Percentiles rank a stretch among this genome's conserved stretches.
These are phyloP conservation scores for Otus sunia DNA, from an alignment of 2,113 vertebrate genomes.

Conservation along the genomic window DNA sequence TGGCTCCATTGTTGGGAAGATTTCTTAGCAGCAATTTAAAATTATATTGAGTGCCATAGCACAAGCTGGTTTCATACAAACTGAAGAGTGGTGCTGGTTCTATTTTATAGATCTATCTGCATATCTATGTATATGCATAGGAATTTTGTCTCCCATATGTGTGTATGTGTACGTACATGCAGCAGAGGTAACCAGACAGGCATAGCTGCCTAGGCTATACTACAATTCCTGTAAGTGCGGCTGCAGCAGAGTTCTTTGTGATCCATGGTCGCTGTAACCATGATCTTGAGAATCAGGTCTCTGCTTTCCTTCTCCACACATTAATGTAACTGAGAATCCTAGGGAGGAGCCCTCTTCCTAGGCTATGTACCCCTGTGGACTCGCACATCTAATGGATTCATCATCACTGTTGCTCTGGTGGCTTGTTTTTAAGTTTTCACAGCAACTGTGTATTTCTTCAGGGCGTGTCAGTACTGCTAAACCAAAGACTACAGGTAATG, in stretches of 20 bases:
- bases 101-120: not conserved
- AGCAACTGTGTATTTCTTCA: not conserved
- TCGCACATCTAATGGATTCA: not conserved
- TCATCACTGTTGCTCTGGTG: accelerated
- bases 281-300: not conserved
- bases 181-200: not conserved
- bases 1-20: not conserved
- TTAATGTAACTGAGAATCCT: not conserved
- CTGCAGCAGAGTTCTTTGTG: not conserved
- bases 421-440: not conserved
- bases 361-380: not conserved
- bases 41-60: not conserved
- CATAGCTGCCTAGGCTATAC: not conserved
- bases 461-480: not conserved
- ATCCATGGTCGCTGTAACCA: not conserved
- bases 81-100: not conserved
- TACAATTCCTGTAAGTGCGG: not conserved
- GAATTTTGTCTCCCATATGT: not conserved
- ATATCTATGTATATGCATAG: no score
- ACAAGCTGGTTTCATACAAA: not conserved
- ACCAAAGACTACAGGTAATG: not conserved
- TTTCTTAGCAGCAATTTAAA: not conserved
- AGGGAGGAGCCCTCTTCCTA: not conserved
- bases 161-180: not conserved
- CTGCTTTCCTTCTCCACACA: not conserved